A percentile compares a stretch with the other conserved stretches of the same genome.
phyloP scores from a whole-genome alignment of 2,888 invertebrate species.

The Eulithis testata region DNA sequence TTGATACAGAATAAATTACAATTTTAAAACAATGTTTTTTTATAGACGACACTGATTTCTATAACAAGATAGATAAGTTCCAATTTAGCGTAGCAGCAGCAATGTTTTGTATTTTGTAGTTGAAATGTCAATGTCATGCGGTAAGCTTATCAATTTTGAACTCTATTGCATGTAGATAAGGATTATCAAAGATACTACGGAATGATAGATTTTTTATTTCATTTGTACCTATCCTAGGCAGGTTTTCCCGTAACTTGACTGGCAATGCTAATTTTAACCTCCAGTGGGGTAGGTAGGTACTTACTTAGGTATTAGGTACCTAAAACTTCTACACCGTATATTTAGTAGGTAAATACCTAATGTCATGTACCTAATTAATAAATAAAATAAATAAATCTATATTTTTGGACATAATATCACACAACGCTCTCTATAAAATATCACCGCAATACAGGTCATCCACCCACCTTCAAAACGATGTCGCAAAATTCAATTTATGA shows the following conservation, averaged over 20 bases:
- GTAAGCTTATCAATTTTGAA: slow-evolving; percentile 27
- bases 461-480: too few relatives aligned
- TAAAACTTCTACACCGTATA: too few relatives aligned
- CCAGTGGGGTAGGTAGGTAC: too few relatives aligned
- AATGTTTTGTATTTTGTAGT: slow-evolving; percentile 32
- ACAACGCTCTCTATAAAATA: too few relatives aligned
- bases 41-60: slow-evolving; percentile 7
- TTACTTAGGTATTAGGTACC: too few relatives aligned
- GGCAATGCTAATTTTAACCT: background rate
- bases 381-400: too few relatives aligned
- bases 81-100: slow-evolving; percentile 16
- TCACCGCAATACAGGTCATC: too few relatives aligned
- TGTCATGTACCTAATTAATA: too few relatives aligned
- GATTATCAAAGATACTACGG: background rate
- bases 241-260: slow-evolving; percentile 18
- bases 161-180: slow-evolving; percentile 18
- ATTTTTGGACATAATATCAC: too few relatives aligned
- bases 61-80: slow-evolving; percentile 2
- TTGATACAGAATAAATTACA: background rate
- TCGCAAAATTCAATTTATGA: too few relatives aligned
- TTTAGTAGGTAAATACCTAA: too few relatives aligned
- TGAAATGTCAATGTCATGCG: slow-evolving; percentile 61
- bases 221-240: background rate
- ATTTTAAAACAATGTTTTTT: slow-evolving; percentile 1
- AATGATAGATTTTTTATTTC: slow-evolving; percentile 1